These are phyloP conservation scores for Campoplex capitator DNA, from an alignment of 2,888 invertebrate genomes.

Conservation along the genomic window DNA sequence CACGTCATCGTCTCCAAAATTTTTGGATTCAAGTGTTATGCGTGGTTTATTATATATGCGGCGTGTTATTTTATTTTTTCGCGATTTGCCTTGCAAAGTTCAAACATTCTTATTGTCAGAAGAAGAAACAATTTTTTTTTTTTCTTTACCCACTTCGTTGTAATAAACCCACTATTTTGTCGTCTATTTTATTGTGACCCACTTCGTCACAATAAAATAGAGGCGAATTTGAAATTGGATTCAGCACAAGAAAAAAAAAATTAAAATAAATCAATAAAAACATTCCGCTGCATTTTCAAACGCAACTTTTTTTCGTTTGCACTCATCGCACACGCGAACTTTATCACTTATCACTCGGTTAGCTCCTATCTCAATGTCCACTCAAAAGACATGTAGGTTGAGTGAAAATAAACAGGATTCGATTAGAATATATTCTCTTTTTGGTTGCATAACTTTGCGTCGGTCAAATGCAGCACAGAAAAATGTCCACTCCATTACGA, in stretches of 20 bases:
- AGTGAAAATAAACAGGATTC: slow-evolving; percentile 16
- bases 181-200: too few species aligned
- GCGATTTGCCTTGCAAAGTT: neutral
- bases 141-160: neutral
- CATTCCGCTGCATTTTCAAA: slow-evolving; percentile 2
- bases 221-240: neutral
- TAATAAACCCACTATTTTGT: too few species aligned
- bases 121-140: too few species aligned
- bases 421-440: slow-evolving; percentile 5
- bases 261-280: neutral
- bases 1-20: neutral
- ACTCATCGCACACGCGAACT: neutral
- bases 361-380: neutral
- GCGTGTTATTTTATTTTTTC: neutral
- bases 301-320: neutral
- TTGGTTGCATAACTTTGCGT: neutral
- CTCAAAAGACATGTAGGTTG: neutral
- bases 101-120: too few species aligned
- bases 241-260: neutral
- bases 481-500: neutral
- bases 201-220: neutral
- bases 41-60: neutral
- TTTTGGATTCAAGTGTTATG: neutral
- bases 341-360: slow-evolving; percentile 23
- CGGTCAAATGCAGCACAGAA: slow-evolving; percentile 8